Conservation (phyloP, 2,888 invertebrate species). For the Agrotis ipsilon region DNA sequence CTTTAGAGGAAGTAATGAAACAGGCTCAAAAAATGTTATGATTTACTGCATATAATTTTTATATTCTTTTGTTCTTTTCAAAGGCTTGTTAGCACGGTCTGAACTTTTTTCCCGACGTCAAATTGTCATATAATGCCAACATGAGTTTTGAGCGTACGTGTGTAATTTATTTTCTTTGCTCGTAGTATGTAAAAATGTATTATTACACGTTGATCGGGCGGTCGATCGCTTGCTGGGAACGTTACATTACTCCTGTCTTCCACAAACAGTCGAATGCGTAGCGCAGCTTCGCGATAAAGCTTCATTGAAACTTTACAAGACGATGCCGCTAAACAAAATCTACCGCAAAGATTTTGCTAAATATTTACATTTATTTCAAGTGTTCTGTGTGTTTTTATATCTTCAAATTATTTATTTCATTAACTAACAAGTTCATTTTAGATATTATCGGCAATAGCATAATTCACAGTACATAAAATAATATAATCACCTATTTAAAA, state of each 20-base stretch:
- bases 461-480: slow-evolving; percentile 12
- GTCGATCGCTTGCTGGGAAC: slow-evolving; percentile 73
- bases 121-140: slow-evolving; percentile 67
- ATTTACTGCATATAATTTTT: slow-evolving; percentile 36
- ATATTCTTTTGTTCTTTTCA: slow-evolving; percentile 47
- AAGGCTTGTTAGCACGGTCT: slow-evolving; percentile 46
- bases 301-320: neutral
- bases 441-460: slow-evolving; percentile 3
- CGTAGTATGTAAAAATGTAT: slow-evolving; percentile 78
- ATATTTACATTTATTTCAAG: neutral
- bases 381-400: neutral
- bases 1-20: slow-evolving; percentile 51
- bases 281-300: slow-evolving; percentile 12
- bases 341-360: neutral
- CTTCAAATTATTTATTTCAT: neutral
- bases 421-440: neutral
- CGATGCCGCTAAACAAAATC: neutral
- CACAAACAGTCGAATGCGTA: slow-evolving; percentile 51
- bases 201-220: slow-evolving; percentile 77
- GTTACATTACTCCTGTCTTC: slow-evolving; percentile 66
- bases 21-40: slow-evolving; percentile 32
- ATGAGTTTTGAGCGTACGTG: slow-evolving; percentile 64
- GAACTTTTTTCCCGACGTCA: slow-evolving; percentile 54
- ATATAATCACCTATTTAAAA: slow-evolving; percentile 36
- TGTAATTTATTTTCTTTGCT: slow-evolving; percentile 71